Base-by-base conservation (phyloP, 2,797 vertebrate species). In the Cossypha polioptera region DNA sequence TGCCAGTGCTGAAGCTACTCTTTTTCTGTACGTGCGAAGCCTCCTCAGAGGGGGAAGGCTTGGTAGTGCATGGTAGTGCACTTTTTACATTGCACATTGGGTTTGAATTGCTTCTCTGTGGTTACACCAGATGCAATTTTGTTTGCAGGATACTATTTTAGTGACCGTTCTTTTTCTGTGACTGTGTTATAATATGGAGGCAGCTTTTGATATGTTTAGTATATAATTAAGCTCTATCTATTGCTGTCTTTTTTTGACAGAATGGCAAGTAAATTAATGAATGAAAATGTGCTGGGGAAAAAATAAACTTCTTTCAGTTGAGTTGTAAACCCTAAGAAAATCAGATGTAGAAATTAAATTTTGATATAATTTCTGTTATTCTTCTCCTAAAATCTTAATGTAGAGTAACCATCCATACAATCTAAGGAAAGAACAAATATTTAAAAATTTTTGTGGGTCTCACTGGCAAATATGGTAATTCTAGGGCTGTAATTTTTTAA, bases 61-160 rank as follows among this genome's bases (percentile, higher is more conserved):
- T 38, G 38, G 38, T 38, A 38, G 38, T 38, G 38, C 43, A 14
- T 4, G 54, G 65, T 9, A 84, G 65, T 7, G 14, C 61, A 76
- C 61, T 65, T 92, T 92, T 85, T 67, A 85, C 72, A 36, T 65
- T n/a, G 17, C 43, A 42, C 69, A 47, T 33, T 78, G 72, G n/a
- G 29, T 57, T 80, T 83, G 72, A 67, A 83, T 91, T 86, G 51
- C 55, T 94, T 77, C 66, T 90, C 79, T 90, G 89, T 63, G 66
- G 82, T 84, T 94, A 54, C 51, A 76, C 67, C 57, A 80, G 65
- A 90, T 75, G 72, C 68, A 89, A 55, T 90, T 94, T 95, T 54
- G 58, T 91, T 88, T 95, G 62, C 66, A 72, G 89, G 74, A 36
- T 91, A 53, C 94, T 95, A 96, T 96, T 94, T 94, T 94, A 69